A percentile compares a stretch with the other conserved stretches of the same genome.
These are phyloP conservation scores for Latheticus oryzae DNA, from an alignment of 2,888 invertebrate genomes.

Conservation along the genomic window DNA sequence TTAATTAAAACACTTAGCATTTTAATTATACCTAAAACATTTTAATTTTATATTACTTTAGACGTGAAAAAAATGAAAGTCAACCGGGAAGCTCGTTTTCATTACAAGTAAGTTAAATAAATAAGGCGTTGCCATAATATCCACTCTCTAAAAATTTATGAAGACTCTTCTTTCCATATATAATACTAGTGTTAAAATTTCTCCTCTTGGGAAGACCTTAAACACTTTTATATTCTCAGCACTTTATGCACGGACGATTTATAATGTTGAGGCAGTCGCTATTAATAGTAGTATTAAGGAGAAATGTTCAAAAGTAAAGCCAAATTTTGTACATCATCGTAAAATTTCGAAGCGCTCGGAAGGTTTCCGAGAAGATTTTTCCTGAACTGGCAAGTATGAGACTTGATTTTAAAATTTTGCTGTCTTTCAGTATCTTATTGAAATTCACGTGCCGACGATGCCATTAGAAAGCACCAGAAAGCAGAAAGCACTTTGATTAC, in stretches of 20 bases:
- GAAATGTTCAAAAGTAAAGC: slow-evolving; percentile 7
- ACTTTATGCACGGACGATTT: too few relatives aligned
- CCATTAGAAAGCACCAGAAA: slow-evolving; percentile 47
- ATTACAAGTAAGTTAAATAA: too few relatives aligned
- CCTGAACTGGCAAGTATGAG: slow-evolving; percentile 29
- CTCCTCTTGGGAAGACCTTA: too few relatives aligned
- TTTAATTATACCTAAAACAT: slow-evolving; percentile 30
- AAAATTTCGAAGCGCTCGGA: slow-evolving; percentile 11
- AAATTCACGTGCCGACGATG: slow-evolving; percentile 50
- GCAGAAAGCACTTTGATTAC: slow-evolving; percentile 55
- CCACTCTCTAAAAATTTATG: too few relatives aligned
- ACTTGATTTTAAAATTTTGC: slow-evolving; percentile 40
- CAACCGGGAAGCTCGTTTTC: too few relatives aligned
- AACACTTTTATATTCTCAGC: too few relatives aligned
- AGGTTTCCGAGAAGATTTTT: slow-evolving; percentile 5
- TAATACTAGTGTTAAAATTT: too few relatives aligned
- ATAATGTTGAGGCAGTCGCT: slow-evolving; percentile 1
- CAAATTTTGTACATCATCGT: slow-evolving; percentile 11
- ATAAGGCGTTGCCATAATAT: too few relatives aligned
- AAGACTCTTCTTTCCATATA: too few relatives aligned
- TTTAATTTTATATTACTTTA: slow-evolving; percentile 20
- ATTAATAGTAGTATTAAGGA: slow-evolving; percentile 5
- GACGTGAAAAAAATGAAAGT: too few relatives aligned
- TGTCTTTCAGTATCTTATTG: slow-evolving; percentile 47
- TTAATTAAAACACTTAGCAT: slow-evolving; percentile 29